Evolutionary conservation across 2,797 vertebrate genomes (phyloP), one percentile per base, ranked within the genome.

Genomic region (Paguma larvata): DNA sequence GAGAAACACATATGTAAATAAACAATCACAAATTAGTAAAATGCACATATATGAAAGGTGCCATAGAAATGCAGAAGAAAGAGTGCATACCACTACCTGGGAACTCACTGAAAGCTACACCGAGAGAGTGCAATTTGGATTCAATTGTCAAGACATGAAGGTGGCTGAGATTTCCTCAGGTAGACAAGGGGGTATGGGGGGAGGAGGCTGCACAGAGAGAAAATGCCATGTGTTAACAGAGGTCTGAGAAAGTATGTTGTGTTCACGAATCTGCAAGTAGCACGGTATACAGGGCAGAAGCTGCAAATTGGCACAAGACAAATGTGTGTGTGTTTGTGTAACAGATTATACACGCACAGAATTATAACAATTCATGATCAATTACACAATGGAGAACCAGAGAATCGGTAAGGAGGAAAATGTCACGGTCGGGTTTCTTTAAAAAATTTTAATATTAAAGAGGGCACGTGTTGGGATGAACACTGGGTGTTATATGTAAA

Each of bases 121-220:
- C 12, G 12, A 91, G 41, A 25, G 48, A 12, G n/a, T 48, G 25
- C 84, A 8, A 51, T 5, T 44, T 51, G 34, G 72, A 15, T 19
- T 87, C 70, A 79, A 1, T 73, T 10, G 21, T n/a, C 27, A 72
- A 86, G 56, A 82, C 21, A 6, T 12, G 51, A 59, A 59, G n/a
- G 38, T 53, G 21, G 4, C 16, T 73, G 67, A 77, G 32, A 14
- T 23, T 41, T 67, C n/a, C 34, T 92, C 67, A 38, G 9, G 21
- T 3, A 63, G 38, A 51, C 23, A 73, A 44, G 8, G 2, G 3
- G 3, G 4, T n/a, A n/a, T 12, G 6, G 1, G 3, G 3, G 16
- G 14, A 19, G 16, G 21, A 77, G 23, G 51, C 53, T 32, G 9
- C n/a, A 27, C 38, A 63, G 83, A 46, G 27, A 65, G 27, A 34